Base-by-base conservation (phyloP, 1,140 invertebrate genomes). In the Neotoxoptera formosana region DNA sequence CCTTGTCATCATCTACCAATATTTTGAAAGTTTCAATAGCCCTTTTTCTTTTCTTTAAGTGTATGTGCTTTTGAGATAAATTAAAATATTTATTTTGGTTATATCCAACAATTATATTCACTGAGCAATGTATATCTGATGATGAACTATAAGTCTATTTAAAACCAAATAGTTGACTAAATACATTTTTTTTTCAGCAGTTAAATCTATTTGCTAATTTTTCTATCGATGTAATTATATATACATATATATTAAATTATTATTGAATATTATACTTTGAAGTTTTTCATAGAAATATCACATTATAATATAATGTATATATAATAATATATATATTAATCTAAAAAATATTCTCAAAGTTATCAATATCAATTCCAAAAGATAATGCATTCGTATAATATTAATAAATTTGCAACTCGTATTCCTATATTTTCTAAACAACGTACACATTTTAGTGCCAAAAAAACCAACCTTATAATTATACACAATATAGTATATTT, bases 391-490 rank as follows among this genome's bases (percentile, higher is more conserved):
- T 90, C 41, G 41, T 45, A 90, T 90, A 90, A 41, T 67, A n/a
- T 47, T 87, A 76, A 76, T 76, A 83, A 25, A 48, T 45, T 56
- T 56, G n/a, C 48, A 41, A 56, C 51, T 56, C 4, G n/a, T 90
- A 67, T 67, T 60, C 36, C 36, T 90, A 67, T 90, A 67, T 45
- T 60, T 89, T 90, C 25, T 25, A 30, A 45, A 67, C 53, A 45
- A 90, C 36, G 8, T 67, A 60, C 56, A 45, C 89, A 67, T 67
- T 90, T 90, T 90, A 90, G 89, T 90, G 89, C 89, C 89, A 90
- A 90, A 90, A 56, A 56, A 56, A 89, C 3, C 48, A 89, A 34
- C 51, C 51, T 88, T 88, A 48, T 87, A 48, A 84, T 86, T 86
- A 86, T 87, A 87, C 45, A 48, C 45, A 87, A 88, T 34, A n/a